Evolutionary conservation across 2,113 vertebrate genomes (phyloP).

Genomic region (Lontra canadensis): DNA sequence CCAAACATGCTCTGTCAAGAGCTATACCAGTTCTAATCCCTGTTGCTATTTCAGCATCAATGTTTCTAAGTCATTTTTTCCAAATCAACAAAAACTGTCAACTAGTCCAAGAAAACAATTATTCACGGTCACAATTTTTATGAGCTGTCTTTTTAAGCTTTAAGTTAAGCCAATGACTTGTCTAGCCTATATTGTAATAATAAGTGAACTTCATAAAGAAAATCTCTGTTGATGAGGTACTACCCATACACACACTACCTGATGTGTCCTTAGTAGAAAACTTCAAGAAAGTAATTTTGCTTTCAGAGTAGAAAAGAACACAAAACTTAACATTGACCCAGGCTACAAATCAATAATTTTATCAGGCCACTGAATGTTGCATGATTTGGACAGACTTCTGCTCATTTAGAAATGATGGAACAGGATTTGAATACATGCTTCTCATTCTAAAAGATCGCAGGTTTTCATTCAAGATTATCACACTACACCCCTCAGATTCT

Average conservation of each 20-base stretch:
- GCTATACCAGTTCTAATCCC: neutral
- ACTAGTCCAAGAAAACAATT: slow-evolving; percentile 39
- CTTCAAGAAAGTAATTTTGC: neutral
- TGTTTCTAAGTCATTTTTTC: neutral
- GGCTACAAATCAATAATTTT: neutral
- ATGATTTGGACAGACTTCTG: neutral
- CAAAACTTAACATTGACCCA: neutral
- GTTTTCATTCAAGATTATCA: neutral
- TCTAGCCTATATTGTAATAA: neutral
- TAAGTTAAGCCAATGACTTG: slow-evolving; percentile 1
- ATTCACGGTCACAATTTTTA: neutral
- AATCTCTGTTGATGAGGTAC: neutral
- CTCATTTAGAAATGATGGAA: neutral
- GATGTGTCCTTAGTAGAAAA: slow-evolving; percentile 16
- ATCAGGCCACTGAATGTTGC: neutral
- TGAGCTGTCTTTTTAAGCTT: slow-evolving; percentile 41
- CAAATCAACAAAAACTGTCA: slow-evolving; percentile 9
- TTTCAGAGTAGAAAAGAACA: slow-evolving; percentile 5
- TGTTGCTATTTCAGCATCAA: neutral
- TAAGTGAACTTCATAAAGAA: slow-evolving; percentile 7
- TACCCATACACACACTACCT: neutral
- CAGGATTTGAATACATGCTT: neutral
- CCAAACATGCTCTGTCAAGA: neutral
- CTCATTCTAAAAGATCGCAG: neutral
- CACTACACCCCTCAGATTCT: neutral